A percentile compares a stretch with the other conserved stretches of the same genome.
Evolutionary conservation across 1,140 invertebrate genomes (phyloP).

Genomic region (Drosophila varians): DNA sequence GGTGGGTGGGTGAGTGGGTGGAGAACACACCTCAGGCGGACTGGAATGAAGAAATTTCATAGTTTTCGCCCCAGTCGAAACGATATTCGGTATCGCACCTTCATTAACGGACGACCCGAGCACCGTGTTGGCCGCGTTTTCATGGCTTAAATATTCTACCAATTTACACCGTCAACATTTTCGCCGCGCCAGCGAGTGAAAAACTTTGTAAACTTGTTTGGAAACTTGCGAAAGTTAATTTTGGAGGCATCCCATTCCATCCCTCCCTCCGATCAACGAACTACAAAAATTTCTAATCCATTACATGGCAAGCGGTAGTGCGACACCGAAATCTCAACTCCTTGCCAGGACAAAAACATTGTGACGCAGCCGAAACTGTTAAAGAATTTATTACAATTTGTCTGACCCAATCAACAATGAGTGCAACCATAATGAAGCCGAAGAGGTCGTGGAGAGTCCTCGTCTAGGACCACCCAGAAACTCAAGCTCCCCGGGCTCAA

Average conservation of each 20-base stretch:
- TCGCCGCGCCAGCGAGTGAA: slow-evolving; percentile 27
- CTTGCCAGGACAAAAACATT: slow-evolving; percentile 9
- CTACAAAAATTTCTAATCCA: slow-evolving; percentile 42
- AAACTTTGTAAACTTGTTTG: slow-evolving; percentile 14
- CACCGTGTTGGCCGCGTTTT: slow-evolving; percentile 70
- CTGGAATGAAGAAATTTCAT: slow-evolving; percentile 81
- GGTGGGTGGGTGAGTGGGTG: not conserved
- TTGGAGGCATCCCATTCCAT: slow-evolving; percentile 1
- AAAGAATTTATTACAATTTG: slow-evolving; percentile 60
- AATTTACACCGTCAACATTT: slow-evolving; percentile 21
- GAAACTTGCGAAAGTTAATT: slow-evolving; percentile 31
- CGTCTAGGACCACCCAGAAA: slow-evolving; percentile 2
- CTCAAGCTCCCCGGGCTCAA: not conserved
- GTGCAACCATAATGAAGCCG: slow-evolving; percentile 38
- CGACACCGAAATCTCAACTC: slow-evolving; percentile 25
- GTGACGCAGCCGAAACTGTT: slow-evolving; percentile 34
- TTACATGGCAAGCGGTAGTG: slow-evolving; percentile 28
- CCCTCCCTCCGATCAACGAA: not conserved
- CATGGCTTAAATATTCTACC: slow-evolving; percentile 32
- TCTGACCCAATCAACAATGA: slow-evolving; percentile 52
- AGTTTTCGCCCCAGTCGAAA: slow-evolving; percentile 76
- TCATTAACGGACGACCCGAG: slow-evolving; percentile 78
- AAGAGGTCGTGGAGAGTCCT: slow-evolving; percentile 18
- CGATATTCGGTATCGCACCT: slow-evolving; percentile 75
- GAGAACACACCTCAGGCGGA: slow-evolving; percentile 45